A percentile compares a stretch with the other conserved stretches of the same genome.
Evolutionary conservation across 2,888 invertebrate species (phyloP).

Genomic region (Deroplatys truncata): DNA sequence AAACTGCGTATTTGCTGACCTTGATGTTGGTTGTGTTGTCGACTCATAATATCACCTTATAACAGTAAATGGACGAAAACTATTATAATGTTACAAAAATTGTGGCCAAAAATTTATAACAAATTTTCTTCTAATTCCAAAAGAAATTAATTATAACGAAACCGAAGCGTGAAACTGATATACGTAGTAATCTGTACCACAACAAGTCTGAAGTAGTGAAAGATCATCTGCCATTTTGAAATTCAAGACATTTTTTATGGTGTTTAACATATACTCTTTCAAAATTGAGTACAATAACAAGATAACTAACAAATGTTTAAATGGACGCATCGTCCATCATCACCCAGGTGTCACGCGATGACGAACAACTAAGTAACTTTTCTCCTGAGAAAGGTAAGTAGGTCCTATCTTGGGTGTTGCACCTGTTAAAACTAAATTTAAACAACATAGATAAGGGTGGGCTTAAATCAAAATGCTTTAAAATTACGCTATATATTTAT

Average conservation of each 20-base stretch:
- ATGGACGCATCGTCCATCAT: slow-evolving; percentile 99
- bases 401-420: slow-evolving; percentile 31
- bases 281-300: slow-evolving; percentile 31
- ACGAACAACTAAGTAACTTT: slow-evolving; percentile 90
- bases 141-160: background rate
- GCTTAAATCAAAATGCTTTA: background rate
- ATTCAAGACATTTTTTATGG: slow-evolving; percentile 30
- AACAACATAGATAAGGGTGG: background rate
- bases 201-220: slow-evolving; percentile 32
- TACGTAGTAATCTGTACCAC: slow-evolving; percentile 29
- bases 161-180: background rate
- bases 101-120: background rate
- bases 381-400: slow-evolving; percentile 86
- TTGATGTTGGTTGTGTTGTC: background rate
- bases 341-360: slow-evolving; percentile 96
- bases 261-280: slow-evolving; percentile 31
- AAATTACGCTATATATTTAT: background rate
- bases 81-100: background rate
- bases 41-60: background rate
- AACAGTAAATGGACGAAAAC: background rate
- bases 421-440: slow-evolving; percentile 26
- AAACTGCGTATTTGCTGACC: background rate
- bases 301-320: slow-evolving; percentile 59
- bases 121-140: background rate
- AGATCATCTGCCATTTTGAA: slow-evolving; percentile 38